Percentiles rank a stretch among this genome's conserved stretches.
These are phyloP conservation scores for Nycticryphes semicollaris DNA, from an alignment of 2,113 vertebrate species.

Conservation along the genomic window DNA sequence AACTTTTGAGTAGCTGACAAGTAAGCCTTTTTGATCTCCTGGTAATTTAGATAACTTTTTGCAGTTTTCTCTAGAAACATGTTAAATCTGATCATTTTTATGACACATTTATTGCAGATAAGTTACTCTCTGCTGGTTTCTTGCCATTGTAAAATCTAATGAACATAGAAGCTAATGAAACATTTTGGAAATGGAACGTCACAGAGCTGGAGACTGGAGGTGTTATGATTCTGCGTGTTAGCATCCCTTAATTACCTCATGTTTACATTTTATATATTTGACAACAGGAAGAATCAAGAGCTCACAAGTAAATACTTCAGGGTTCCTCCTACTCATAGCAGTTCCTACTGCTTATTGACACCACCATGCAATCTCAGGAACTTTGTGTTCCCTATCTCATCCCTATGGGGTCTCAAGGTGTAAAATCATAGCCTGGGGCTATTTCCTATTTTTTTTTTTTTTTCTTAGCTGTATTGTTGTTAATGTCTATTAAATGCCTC, in stretches of 20 bases:
- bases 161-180: constrained; percentile 41
- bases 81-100: constrained; percentile 26
- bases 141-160: constrained; percentile 46
- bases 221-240: fast-evolving
- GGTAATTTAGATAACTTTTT: constrained; percentile 16
- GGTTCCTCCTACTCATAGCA: not conserved
- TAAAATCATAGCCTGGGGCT: not conserved
- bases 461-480: not conserved
- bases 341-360: not conserved
- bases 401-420: not conserved
- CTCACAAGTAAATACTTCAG: not conserved
- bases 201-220: not conserved
- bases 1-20: constrained; percentile 21
- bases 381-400: not conserved
- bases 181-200: constrained; percentile 30
- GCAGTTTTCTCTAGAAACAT: constrained; percentile 12
- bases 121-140: constrained; percentile 32
- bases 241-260: not conserved
- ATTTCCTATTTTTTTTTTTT: not conserved
- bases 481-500: not conserved
- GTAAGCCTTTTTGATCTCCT: constrained; percentile 24
- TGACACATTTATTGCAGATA: constrained; percentile 38
- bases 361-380: not conserved
- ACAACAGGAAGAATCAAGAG: not conserved
- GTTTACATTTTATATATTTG: not conserved